A percentile compares a stretch with the other conserved stretches of the same genome.
Evolutionary conservation across 2,113 vertebrate species (phyloP).

Genomic region (Paradisaea rubra): DNA sequence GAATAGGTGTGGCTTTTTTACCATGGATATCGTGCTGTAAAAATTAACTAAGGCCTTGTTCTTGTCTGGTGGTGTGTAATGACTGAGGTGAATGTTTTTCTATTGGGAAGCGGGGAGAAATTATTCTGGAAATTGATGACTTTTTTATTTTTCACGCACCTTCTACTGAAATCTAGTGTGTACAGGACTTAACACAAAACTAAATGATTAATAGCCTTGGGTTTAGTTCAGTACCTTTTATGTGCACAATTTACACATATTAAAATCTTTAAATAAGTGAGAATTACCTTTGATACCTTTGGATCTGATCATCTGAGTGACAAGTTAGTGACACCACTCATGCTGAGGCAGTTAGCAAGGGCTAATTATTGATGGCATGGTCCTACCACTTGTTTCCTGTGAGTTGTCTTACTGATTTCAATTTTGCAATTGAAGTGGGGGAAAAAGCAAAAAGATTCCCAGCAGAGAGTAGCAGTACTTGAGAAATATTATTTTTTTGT

Average conservation of each 20-base stretch:
- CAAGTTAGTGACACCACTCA: not conserved
- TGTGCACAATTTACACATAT: not conserved
- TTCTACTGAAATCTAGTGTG: not conserved
- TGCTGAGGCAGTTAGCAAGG: not conserved
- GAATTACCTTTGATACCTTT: not conserved
- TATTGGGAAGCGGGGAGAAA: not conserved
- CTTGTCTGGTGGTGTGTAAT: not conserved
- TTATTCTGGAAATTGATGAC: not conserved
- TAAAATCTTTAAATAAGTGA: not conserved
- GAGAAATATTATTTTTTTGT: not conserved
- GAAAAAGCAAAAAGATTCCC: not conserved
- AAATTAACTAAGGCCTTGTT: conserved; percentile 5
- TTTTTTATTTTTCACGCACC: not conserved
- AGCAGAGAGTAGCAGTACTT: not conserved
- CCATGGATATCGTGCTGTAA: not conserved
- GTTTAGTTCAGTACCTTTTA: not conserved
- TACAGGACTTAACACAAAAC: not conserved
- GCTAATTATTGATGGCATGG: not conserved
- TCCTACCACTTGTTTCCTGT: not conserved
- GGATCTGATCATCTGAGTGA: not conserved
- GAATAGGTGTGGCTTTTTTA: not conserved
- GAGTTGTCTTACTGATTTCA: not conserved
- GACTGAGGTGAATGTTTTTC: not conserved
- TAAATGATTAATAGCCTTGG: not conserved
- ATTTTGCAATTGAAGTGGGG: not conserved